Evolutionary conservation across 1,140 invertebrate genomes (phyloP).

Genomic region (Drosophila auraria): DNA sequence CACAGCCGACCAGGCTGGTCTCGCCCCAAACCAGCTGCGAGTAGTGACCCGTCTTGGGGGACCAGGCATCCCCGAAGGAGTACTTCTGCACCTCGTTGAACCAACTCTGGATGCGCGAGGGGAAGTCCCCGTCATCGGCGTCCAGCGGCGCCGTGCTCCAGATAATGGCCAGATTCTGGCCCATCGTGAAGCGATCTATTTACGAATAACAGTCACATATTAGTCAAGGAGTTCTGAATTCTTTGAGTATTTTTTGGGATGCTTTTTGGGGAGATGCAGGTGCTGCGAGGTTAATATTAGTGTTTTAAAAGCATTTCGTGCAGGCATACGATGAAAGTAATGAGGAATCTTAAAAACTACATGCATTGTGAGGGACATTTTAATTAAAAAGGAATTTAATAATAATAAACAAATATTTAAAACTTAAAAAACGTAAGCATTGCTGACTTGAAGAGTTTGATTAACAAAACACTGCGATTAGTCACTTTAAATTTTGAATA

Average conservation of each 20-base stretch:
- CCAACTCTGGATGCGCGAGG: constrained; percentile 91
- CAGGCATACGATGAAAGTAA: constrained; percentile 26
- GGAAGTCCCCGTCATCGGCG: constrained; percentile 90
- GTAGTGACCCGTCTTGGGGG: constrained; percentile 91
- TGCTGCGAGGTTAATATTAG: constrained; percentile 66
- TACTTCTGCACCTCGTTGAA: constrained; percentile 92
- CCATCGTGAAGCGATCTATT: constrained; percentile 90
- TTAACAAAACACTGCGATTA: background rate
- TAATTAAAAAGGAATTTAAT: too few species aligned
- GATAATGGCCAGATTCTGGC: constrained; percentile 92
- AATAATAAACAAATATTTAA: too few species aligned
- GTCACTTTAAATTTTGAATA: background rate
- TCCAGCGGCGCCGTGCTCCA: constrained; percentile 90
- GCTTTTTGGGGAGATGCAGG: constrained; percentile 4
- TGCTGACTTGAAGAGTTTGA: background rate
- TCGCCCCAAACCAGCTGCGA: constrained; percentile 93
- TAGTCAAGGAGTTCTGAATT: background rate
- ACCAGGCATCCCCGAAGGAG: constrained; percentile 88
- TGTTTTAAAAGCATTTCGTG: constrained; percentile 66
- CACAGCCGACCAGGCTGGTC: constrained; percentile 92
- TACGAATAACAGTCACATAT: background rate
- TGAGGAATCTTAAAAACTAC: constrained; percentile 31
- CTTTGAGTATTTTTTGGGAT: background rate
- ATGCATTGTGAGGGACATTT: background rate
- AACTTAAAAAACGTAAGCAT: too few species aligned